Percentiles rank a stretch among this genome's conserved stretches.
These are phyloP conservation scores for Cebus imitator DNA, from an alignment of 2,113 vertebrate genomes.

Conservation along the genomic window DNA sequence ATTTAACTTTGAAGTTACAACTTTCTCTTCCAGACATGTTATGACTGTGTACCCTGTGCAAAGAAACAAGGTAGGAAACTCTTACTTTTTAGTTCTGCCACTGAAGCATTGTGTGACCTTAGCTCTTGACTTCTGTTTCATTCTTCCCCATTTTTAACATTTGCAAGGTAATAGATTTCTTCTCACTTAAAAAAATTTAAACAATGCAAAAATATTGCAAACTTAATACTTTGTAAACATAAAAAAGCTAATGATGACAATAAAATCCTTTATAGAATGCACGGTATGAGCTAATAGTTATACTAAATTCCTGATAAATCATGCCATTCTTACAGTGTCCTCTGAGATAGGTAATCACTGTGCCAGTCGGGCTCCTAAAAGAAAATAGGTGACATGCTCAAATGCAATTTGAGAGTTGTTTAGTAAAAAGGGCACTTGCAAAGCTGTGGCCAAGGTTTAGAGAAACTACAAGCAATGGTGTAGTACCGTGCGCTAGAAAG, in stretches of 20 bases:
- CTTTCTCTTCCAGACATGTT: background rate
- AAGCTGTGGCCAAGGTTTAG: background rate
- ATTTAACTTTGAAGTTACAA: background rate
- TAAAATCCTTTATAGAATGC: background rate
- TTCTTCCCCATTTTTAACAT: background rate
- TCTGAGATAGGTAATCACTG: background rate
- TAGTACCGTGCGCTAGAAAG: background rate
- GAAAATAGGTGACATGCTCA: background rate
- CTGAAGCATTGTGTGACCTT: background rate
- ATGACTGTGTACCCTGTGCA: background rate
- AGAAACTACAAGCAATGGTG: background rate
- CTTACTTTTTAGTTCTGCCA: background rate
- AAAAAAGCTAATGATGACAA: background rate
- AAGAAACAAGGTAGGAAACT: background rate
- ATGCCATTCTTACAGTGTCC: background rate
- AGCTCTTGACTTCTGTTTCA: background rate
- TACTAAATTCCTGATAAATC: background rate
- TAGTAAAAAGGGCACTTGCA: background rate
- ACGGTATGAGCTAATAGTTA: background rate
- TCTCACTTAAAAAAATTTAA: background rate
- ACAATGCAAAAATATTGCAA: background rate
- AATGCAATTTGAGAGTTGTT: background rate
- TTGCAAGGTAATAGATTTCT: background rate
- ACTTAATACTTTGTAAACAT: background rate
- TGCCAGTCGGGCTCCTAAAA: background rate